Percentiles rank a stretch among this genome's conserved stretches.
Conservation (phyloP, 2,797 vertebrate genomes). For the Pantherophis alleghaniensis region DNA sequence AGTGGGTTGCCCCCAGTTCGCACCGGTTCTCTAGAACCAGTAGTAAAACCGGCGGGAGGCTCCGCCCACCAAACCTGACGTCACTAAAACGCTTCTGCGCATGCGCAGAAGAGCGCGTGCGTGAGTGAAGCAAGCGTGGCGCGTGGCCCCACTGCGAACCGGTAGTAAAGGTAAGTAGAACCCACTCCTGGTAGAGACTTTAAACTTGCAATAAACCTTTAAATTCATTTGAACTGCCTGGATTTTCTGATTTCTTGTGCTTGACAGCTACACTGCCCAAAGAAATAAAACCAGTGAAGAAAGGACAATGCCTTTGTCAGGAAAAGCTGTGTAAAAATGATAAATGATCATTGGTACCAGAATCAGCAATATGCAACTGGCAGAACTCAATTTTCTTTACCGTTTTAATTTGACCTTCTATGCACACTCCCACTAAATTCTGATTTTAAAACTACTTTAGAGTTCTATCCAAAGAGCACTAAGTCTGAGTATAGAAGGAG, state of each 20-base stretch:
- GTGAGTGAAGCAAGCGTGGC: no score
- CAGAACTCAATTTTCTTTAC: not conserved
- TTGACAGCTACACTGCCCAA: not conserved
- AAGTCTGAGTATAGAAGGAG: not conserved
- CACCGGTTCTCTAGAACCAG: no score
- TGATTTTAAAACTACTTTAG: not conserved
- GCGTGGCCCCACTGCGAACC: no score
- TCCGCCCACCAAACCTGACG: accelerated
- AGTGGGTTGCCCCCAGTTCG: no score
- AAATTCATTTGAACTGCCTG: not conserved
- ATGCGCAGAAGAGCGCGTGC: no score
- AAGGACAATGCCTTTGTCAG: not conserved
- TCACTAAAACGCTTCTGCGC: no score
- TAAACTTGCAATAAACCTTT: not conserved
- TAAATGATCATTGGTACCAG: not conserved
- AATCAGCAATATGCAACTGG: not conserved
- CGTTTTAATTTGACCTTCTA: not conserved
- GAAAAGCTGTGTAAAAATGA: not conserved
- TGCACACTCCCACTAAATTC: not conserved
- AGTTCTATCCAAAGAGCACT: not conserved
- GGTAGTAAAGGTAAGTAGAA: no score
- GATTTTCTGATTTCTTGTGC: not conserved
- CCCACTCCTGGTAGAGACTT: not conserved
- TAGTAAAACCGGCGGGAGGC: no score
- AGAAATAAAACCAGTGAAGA: not conserved